Evolutionary conservation across 2,113 vertebrate genomes (phyloP), one percentile per base, ranked within the genome.

Genomic region (Colossoma macropomum): DNA sequence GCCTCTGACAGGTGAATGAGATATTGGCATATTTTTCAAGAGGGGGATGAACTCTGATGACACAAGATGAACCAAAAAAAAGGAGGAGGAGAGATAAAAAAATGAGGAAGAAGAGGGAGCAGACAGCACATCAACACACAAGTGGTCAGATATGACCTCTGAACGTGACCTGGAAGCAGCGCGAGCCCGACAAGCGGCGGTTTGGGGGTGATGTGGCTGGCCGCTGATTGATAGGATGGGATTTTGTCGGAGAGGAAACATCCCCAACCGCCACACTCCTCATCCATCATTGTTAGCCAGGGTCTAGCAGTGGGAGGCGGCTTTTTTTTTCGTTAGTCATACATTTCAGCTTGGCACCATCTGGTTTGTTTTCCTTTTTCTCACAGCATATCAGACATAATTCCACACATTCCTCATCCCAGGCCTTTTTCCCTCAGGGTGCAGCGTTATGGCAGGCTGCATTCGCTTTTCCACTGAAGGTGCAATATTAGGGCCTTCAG

Each of bases 271-370:
- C 75, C 77, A 71, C 28, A 69, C 62, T 83, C 70, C 71, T 80
- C 81, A 85, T 88, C 80, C 65, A 79, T 88, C 87, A 87, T 32
- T 83, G 85, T 83, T 87, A 81, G 74, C 21, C 32, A 65, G 45
- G 30, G 38, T 52, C 80, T 83, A 69, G 80, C 74, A 76, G 73
- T 27, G 45, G 48, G 82, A 77, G 77, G 50, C 21, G 41, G 59
- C 19, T 52, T 75, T 75, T 30, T 16, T 30, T 66, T 30, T 66
- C 63, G 38, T n/a, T 32, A 70, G 72, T 25, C 15, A 17, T 56
- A 76, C 12, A 48, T 66, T 77, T 83, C 45, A 79, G 62, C 70
- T 75, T 60, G 45, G 70, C 32, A 71, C 72, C 84, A 83, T 85
- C 82, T 84, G 68, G 25, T 30, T 69, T 76, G 23, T 70, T 68